A percentile compares a stretch with the other conserved stretches of the same genome.
Evolutionary conservation across 1,140 invertebrate species (phyloP).

Genomic region (Lerema accius): DNA sequence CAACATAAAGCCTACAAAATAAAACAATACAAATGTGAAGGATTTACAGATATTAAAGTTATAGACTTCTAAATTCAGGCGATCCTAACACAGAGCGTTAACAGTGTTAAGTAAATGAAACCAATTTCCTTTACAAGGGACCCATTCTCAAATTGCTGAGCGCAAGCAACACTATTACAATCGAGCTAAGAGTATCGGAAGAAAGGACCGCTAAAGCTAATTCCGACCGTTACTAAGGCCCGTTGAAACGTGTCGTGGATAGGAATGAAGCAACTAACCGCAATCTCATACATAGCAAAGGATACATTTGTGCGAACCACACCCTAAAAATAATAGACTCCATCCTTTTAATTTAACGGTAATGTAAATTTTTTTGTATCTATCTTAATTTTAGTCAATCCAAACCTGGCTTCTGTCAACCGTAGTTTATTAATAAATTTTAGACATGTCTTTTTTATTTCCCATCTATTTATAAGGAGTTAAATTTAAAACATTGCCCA

Average conservation of each 20-base stretch:
- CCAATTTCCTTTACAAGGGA: neutral
- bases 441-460: too few relatives aligned
- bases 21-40: too few relatives aligned
- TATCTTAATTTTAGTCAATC: too few relatives aligned
- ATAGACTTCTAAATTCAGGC: neutral
- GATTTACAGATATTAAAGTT: too few relatives aligned
- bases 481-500: too few relatives aligned
- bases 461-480: too few relatives aligned
- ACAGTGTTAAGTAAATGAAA: neutral
- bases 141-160: conserved; percentile 2
- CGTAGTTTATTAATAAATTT: too few relatives aligned
- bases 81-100: neutral
- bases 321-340: too few relatives aligned
- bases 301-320: neutral
- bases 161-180: conserved; percentile 20
- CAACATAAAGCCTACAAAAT: too few relatives aligned
- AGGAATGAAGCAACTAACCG: conserved; percentile 6
- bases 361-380: too few relatives aligned
- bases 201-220: conserved; percentile 33
- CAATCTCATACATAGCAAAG: neutral
- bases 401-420: too few relatives aligned
- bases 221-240: conserved; percentile 17
- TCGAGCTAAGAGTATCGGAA: conserved; percentile 18
- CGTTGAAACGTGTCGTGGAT: conserved; percentile 25
- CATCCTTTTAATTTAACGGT: too few relatives aligned